Evolutionary conservation across 2,888 invertebrate genomes (phyloP).

Genomic region (Pristionchus arcanus): DNA sequence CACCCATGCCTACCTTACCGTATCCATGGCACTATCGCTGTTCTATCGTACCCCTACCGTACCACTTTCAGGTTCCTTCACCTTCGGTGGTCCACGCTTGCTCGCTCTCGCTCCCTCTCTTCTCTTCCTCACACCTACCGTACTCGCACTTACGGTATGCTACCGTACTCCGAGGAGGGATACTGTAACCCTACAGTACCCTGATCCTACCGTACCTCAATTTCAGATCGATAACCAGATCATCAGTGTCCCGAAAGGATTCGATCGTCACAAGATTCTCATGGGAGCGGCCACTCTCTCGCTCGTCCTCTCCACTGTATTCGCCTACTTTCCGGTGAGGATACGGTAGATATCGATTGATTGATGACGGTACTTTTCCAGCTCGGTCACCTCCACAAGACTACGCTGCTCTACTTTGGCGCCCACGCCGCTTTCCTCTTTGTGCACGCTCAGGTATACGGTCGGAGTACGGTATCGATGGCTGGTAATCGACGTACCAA

Average conservation of each 20-base stretch:
- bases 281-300: slow-evolving; percentile 29
- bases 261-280: slow-evolving; percentile 12
- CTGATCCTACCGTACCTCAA: neutral
- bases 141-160: slow-evolving; percentile 28
- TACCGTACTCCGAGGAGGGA: neutral
- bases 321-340: slow-evolving; percentile 42
- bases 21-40: neutral
- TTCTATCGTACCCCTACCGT: neutral
- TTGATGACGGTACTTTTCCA: neutral
- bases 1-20: neutral
- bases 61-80: slow-evolving; percentile 25
- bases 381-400: slow-evolving; percentile 28
- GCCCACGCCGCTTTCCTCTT: slow-evolving; percentile 40
- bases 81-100: neutral
- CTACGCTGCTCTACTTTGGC: slow-evolving; percentile 39
- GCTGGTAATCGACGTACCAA: neutral
- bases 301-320: slow-evolving; percentile 3
- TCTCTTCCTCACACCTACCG: slow-evolving; percentile 38
- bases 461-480: neutral
- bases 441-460: slow-evolving; percentile 52
- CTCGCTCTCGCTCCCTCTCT: too few relatives aligned
- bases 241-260: neutral
- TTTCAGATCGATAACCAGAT: slow-evolving; percentile 51
- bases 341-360: neutral
- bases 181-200: neutral